These are phyloP conservation scores for Hedychridium roseum DNA, from an alignment of 2,888 invertebrate species.

Conservation along the genomic window DNA sequence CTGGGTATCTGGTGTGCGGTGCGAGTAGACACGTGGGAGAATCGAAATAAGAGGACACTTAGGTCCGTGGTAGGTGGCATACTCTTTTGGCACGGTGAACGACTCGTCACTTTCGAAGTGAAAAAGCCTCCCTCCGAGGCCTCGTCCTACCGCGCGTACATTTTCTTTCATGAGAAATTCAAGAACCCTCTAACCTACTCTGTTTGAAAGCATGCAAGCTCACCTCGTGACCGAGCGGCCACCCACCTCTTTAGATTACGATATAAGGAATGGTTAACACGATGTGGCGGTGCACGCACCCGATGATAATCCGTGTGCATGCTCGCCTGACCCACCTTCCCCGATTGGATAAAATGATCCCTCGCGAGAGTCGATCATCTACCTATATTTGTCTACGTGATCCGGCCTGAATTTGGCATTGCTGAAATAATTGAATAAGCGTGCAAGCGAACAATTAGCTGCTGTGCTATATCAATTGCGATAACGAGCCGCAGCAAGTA, in stretches of 20 bases:
- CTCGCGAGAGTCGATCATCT: no score
- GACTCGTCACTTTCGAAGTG: constrained; percentile 6
- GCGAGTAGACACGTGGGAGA: not conserved
- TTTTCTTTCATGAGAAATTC: constrained; percentile 52
- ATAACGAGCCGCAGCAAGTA: constrained; percentile 11
- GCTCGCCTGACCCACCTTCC: no score
- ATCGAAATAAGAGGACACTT: not conserved
- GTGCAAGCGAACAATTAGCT: not conserved
- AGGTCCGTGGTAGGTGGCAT: no score
- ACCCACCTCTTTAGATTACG: constrained; percentile 56
- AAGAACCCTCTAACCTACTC: constrained; percentile 47
- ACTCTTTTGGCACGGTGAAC: not conserved
- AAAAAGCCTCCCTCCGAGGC: not conserved
- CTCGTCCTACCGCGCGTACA: constrained; percentile 17
- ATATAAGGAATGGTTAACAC: constrained; percentile 54
- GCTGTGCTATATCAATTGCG: constrained; percentile 8
- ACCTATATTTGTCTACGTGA: no score
- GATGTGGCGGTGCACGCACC: constrained; percentile 50
- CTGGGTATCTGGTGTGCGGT: not conserved
- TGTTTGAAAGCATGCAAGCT: constrained; percentile 49
- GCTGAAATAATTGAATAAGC: constrained; percentile 7
- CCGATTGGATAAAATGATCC: no score
- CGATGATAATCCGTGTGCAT: no score
- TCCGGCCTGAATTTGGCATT: no score
- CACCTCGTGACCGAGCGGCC: constrained; percentile 41